These are phyloP conservation scores for Carcina quercana DNA, from an alignment of 2,888 invertebrate genomes.

Conservation along the genomic window DNA sequence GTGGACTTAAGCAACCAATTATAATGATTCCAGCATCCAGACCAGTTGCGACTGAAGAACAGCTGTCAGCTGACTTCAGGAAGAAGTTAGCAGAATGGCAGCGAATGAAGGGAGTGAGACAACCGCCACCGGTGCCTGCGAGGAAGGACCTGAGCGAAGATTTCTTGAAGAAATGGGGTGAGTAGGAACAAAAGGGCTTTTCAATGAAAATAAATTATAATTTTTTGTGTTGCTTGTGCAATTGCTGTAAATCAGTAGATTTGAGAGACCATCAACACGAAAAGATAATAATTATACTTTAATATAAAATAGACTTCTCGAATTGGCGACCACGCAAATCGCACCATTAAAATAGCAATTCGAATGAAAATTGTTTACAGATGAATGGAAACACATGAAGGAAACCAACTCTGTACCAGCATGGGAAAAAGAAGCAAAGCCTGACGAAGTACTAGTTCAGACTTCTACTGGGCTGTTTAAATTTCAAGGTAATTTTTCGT, in stretches of 20 bases:
- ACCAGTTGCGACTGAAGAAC: constrained; percentile 77
- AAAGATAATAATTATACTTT: too few species aligned
- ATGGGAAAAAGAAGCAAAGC: constrained; percentile 58
- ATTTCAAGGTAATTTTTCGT: constrained; percentile 80
- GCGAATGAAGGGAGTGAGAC: constrained; percentile 75
- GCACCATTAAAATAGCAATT: too few species aligned
- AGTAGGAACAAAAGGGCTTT: too few species aligned
- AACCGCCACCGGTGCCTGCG: constrained; percentile 71
- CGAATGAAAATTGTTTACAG: too few species aligned
- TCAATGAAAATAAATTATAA: too few species aligned
- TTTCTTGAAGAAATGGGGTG: constrained; percentile 86
- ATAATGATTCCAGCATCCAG: constrained; percentile 31
- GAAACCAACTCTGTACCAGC: constrained; percentile 73
- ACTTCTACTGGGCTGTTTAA: constrained; percentile 89
- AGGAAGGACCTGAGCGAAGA: constrained; percentile 84
- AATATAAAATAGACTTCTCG: too few species aligned
- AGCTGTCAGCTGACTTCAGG: constrained; percentile 85
- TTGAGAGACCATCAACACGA: too few species aligned
- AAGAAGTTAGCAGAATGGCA: constrained; percentile 93
- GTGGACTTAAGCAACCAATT: not conserved
- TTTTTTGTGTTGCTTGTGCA: too few species aligned
- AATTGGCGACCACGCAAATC: too few species aligned
- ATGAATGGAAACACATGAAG: constrained; percentile 90
- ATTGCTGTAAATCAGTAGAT: too few species aligned
- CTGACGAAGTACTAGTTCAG: constrained; percentile 83